A percentile compares a stretch with the other conserved stretches of the same genome.
Evolutionary conservation across 2,888 invertebrate species (phyloP).

Genomic region (Caenorhabditis panamensis): DNA sequence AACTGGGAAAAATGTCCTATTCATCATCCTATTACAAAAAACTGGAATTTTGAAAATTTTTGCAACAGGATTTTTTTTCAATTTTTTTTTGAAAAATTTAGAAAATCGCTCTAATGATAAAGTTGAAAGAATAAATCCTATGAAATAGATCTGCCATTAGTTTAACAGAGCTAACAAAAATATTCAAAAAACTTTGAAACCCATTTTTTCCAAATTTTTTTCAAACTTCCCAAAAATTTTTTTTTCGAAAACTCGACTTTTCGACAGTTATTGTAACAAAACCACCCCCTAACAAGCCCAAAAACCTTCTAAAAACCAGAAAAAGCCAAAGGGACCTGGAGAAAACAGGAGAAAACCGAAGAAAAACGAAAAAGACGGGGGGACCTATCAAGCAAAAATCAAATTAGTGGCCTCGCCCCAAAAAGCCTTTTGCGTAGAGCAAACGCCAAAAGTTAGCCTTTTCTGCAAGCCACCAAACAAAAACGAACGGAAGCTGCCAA

Average conservation of each 20-base stretch:
- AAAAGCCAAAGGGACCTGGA: too few species aligned
- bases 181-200: too few species aligned
- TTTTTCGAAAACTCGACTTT: not conserved
- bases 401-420: not conserved
- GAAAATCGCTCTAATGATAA: not conserved
- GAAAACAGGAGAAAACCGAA: not conserved
- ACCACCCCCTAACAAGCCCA: not conserved
- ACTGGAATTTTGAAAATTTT: too few species aligned
- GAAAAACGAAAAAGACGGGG: not conserved
- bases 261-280: not conserved
- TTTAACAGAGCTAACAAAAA: too few species aligned
- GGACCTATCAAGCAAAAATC: conserved; percentile 14
- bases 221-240: too few species aligned
- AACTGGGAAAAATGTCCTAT: too few species aligned
- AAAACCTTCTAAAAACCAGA: not conserved
- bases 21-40: too few species aligned
- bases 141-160: too few species aligned
- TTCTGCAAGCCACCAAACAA: not conserved
- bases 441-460: too few species aligned
- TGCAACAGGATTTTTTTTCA: too few species aligned
- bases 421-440: not conserved
- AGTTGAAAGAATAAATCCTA: too few species aligned
- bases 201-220: not conserved
- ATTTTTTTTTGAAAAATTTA: conserved; percentile 1
- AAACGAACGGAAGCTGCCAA: not conserved